These are phyloP conservation scores for Phalloptychus januarius DNA, from an alignment of 2,797 vertebrate genomes.

Conservation along the genomic window DNA sequence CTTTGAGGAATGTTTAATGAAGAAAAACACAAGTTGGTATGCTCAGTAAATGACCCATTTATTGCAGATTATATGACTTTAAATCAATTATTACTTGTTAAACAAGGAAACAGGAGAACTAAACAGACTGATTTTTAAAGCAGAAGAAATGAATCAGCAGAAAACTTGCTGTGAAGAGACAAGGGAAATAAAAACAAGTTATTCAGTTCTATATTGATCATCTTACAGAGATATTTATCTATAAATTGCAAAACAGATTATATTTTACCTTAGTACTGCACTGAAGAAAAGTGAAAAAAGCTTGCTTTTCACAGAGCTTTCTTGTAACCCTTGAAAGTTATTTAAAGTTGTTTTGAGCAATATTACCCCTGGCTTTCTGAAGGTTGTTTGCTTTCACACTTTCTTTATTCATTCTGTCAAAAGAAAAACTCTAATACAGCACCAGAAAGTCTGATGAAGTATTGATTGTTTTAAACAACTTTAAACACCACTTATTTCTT, in stretches of 20 bases:
- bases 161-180: background rate
- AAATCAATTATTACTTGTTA: too few species aligned
- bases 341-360: constrained; percentile 1
- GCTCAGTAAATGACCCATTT: too few species aligned
- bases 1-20: too few species aligned
- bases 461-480: background rate
- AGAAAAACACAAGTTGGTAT: too few species aligned
- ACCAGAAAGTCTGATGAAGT: background rate
- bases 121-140: too few species aligned
- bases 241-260: background rate
- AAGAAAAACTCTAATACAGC: background rate
- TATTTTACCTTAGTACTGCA: background rate
- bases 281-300: background rate
- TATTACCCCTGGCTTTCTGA: background rate
- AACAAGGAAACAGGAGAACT: too few species aligned
- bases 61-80: too few species aligned
- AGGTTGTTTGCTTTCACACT: background rate
- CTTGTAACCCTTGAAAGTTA: background rate
- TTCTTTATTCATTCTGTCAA: background rate
- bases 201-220: background rate
- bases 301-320: background rate
- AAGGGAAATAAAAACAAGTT: background rate
- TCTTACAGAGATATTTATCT: background rate
- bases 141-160: background rate
- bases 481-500: background rate